Evolutionary conservation across 2,797 vertebrate species (phyloP), one percentile per base, ranked within the genome.

Genomic region (Peromyscus eremicus): DNA sequence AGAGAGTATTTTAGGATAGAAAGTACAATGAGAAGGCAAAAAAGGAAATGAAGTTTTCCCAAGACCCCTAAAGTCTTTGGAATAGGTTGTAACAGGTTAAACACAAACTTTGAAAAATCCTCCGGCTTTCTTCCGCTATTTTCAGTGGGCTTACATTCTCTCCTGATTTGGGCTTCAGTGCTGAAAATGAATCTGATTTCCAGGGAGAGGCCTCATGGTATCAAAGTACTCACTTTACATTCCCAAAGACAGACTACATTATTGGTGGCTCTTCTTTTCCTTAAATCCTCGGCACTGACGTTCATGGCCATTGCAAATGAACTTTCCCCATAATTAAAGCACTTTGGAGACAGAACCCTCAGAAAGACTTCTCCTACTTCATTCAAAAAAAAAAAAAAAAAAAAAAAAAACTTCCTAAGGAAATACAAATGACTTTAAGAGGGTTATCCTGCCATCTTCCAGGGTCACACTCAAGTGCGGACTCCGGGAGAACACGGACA

Each of bases 371-470:
- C 82, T 52, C 19, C 43, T 79, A 71, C 4, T 89, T 77, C 77
- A 82, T 68, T 94, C 32, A 89, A 82, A 80, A 83, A n/a, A 55
- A 43, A 82, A n/a, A 55, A 43, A 82, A n/a, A n/a, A 89, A 82
- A 80, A 83, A 89, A 82, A 80, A 83, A n/a, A 55, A 43, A 82
- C 68, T 93, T 90, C 89, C 85, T 88, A 93, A 86, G 34, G 92
- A 96, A 25, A 19, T 62, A 73, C 46, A n/a, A 29, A 6, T 43
- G 62, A 93, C 25, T 84, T 92, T 87, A 94, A 81, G n/a, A 83
- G 9, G n/a, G 40, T 57, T 37, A 93, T 95, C 37, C 84, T 91
- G 77, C 29, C 68, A 89, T 87, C 68, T 92, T 80, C 60, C 62
- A 86, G 81, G 40, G 43, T 73, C 55, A 92, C 2, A 85, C 3